Percentiles rank a stretch among this genome's conserved stretches.
phyloP scores from a whole-genome alignment of 2,113 vertebrate genomes.

The Pterocles burchelli region DNA sequence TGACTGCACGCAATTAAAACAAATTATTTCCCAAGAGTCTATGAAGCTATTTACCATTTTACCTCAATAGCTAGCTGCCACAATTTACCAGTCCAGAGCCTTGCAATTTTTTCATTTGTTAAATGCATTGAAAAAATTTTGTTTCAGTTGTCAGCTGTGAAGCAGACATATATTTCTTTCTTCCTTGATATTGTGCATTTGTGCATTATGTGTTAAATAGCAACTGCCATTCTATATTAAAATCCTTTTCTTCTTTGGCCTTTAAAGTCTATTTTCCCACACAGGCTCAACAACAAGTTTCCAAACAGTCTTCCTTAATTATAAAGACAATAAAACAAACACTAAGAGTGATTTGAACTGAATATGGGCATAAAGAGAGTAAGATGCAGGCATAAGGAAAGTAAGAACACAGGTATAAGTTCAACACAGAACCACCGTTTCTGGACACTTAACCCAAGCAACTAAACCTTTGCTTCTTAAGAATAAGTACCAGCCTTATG shows the following conservation, averaged over 20 bases:
- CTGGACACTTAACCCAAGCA: background rate
- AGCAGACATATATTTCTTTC: background rate
- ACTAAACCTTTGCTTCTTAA: background rate
- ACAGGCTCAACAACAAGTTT: background rate
- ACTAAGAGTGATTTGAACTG: background rate
- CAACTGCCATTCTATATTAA: background rate
- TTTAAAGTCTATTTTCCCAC: background rate
- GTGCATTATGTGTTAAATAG: background rate
- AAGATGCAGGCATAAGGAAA: background rate
- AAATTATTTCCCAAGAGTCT: conserved; percentile 51
- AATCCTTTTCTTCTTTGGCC: background rate
- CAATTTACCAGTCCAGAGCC: conserved; percentile 9
- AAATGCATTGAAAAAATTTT: conserved; percentile 37
- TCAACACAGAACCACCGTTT: background rate
- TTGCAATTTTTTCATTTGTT: background rate
- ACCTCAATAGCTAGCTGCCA: conserved; percentile 16
- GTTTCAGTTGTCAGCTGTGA: conserved; percentile 10
- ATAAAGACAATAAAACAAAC: background rate
- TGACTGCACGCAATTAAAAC: conserved; percentile 58
- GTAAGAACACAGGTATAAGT: background rate
- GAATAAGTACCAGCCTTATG: background rate
- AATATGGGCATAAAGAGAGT: background rate
- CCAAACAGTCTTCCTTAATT: background rate
- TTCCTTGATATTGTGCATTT: background rate
- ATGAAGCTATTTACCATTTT: conserved; percentile 48